Percentiles rank a stretch among this genome's conserved stretches.
phyloP scores from a whole-genome alignment of 2,888 invertebrate species.

The Crioceris asparagi region DNA sequence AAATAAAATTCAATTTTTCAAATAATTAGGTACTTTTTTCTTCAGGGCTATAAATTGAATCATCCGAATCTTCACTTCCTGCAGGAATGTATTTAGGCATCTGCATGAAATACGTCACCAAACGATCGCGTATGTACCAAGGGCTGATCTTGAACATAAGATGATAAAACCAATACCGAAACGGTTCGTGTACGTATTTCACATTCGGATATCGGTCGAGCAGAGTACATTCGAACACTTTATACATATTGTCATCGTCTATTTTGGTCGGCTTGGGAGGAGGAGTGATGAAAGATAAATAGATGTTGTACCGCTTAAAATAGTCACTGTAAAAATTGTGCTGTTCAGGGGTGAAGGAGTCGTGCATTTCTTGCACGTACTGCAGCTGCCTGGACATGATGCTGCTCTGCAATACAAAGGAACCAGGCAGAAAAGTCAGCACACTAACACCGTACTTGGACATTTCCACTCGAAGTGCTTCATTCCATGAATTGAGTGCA shows the following conservation, averaged over 20 bases:
- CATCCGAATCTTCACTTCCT: constrained; percentile 9
- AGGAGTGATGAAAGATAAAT: constrained; percentile 39
- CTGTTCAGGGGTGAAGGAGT: constrained; percentile 52
- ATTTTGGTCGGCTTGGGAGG: constrained; percentile 42
- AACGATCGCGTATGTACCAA: constrained; percentile 44
- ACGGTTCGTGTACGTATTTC: constrained; percentile 58
- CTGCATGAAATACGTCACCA: constrained; percentile 52
- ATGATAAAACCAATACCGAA: constrained; percentile 57
- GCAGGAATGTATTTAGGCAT: constrained; percentile 43
- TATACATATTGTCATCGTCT: constrained; percentile 44
- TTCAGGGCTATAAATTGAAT: too few relatives aligned
- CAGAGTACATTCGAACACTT: constrained; percentile 52
- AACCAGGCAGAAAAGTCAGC: constrained; percentile 67
- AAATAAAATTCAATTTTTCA: too few relatives aligned
- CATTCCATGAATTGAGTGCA: constrained; percentile 62
- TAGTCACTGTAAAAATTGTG: constrained; percentile 52
- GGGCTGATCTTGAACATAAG: constrained; percentile 52
- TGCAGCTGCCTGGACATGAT: constrained; percentile 53
- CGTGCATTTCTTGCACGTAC: constrained; percentile 54
- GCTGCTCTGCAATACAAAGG: constrained; percentile 58
- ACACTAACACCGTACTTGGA: constrained; percentile 60
- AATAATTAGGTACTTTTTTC: too few relatives aligned
- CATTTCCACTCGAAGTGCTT: constrained; percentile 62
- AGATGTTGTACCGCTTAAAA: constrained; percentile 51
- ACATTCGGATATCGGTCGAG: constrained; percentile 47